These are phyloP conservation scores for Mellivora capensis DNA, from an alignment of 2,113 vertebrate genomes.

Conservation along the genomic window DNA sequence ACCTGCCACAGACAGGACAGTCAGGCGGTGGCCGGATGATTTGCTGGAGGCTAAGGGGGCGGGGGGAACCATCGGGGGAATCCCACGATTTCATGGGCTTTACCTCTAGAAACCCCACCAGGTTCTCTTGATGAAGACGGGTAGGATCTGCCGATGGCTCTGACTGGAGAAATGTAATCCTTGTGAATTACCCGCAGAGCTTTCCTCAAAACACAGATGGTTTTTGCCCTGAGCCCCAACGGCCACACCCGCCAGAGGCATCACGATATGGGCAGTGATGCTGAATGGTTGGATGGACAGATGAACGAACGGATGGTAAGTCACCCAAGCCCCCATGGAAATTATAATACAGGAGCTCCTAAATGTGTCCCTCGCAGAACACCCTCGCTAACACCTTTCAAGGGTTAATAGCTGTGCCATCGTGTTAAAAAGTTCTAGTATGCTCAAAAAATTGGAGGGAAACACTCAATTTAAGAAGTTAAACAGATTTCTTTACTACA, in stretches of 20 bases:
- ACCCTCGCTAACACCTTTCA: neutral
- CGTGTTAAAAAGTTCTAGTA: neutral
- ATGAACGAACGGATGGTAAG: neutral
- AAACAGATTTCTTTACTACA: neutral
- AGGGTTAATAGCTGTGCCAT: neutral
- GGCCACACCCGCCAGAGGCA: neutral
- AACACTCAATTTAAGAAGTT: neutral
- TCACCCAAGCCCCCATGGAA: neutral
- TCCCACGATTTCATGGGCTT: neutral
- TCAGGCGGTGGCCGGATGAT: fast-evolving
- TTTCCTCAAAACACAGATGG: neutral
- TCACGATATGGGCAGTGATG: no score
- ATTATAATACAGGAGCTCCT: neutral
- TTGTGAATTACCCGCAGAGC: neutral
- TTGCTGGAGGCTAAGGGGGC: no score
- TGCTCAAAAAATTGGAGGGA: neutral
- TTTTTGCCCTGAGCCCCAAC: neutral
- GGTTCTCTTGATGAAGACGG: neutral
- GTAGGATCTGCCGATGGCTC: neutral
- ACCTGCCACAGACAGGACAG: fast-evolving
- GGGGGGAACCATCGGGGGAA: no score
- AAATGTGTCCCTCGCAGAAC: neutral
- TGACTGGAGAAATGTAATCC: neutral
- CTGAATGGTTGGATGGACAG: neutral
- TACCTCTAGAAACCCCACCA: neutral